Percentiles rank a stretch among this genome's conserved stretches.
Evolutionary conservation across 2,888 invertebrate species (phyloP).

Genomic region (Limenitis arthemis): DNA sequence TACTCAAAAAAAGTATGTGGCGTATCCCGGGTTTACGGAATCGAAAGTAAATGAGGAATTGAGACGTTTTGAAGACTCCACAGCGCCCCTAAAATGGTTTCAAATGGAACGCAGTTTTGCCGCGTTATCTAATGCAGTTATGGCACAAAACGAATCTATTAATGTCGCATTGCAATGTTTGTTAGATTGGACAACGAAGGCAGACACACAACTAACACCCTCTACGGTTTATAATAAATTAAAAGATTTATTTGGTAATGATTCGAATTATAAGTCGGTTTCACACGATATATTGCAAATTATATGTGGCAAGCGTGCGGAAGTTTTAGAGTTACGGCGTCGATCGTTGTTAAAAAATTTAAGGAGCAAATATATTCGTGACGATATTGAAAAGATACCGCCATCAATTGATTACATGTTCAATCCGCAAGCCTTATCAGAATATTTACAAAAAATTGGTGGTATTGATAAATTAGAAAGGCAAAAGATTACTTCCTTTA

Average conservation of each 20-base stretch:
- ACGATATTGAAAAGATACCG: too few relatives aligned
- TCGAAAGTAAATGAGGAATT: conserved; percentile 20
- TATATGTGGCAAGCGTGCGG: conserved; percentile 19
- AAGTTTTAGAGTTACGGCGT: too few relatives aligned
- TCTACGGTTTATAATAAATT: conserved; percentile 12
- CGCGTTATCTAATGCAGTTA: conserved; percentile 18
- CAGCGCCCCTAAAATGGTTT: conserved; percentile 4
- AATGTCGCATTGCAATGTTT: conserved; percentile 8
- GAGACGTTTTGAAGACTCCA: conserved; percentile 9
- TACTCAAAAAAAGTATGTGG: conserved; percentile 17
- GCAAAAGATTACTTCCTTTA: too few relatives aligned
- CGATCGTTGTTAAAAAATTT: too few relatives aligned
- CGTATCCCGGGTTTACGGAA: conserved; percentile 19
- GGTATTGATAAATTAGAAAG: too few relatives aligned
- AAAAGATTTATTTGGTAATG: conserved; percentile 10
- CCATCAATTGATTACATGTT: too few relatives aligned
- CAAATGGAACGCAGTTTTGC: conserved; percentile 22
- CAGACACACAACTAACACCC: conserved; percentile 1
- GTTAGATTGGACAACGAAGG: conserved; percentile 9
- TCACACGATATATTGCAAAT: too few relatives aligned
- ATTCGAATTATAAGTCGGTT: conserved; percentile 12
- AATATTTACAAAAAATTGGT: too few relatives aligned
- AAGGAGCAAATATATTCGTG: too few relatives aligned
- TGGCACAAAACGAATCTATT: conserved; percentile 18
- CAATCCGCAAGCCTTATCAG: too few relatives aligned